Percentiles rank a stretch among this genome's conserved stretches.
Conservation (phyloP, 2,888 invertebrate genomes). For the Cephus nigrinus region DNA sequence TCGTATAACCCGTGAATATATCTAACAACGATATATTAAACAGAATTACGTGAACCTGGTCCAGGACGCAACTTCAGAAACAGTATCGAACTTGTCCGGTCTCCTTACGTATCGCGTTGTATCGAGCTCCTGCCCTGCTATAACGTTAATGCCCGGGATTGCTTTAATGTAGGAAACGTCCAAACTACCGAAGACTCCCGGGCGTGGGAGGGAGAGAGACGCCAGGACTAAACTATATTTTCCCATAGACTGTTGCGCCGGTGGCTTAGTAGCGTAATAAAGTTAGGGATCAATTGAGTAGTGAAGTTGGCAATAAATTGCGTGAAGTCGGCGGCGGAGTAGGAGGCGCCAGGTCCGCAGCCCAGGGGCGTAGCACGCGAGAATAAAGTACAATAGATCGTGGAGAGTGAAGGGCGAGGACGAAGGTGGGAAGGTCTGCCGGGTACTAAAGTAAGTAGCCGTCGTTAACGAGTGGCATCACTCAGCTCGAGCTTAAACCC, state of each 20-base stretch:
- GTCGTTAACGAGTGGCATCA: conserved; percentile 55
- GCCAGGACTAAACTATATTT: background rate
- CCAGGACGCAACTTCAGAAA: too few relatives aligned
- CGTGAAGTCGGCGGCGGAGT: background rate
- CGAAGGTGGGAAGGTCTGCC: background rate
- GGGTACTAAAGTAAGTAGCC: conserved; percentile 33
- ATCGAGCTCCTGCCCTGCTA: too few relatives aligned
- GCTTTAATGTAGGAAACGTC: conserved; percentile 7
- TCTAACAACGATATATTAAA: too few relatives aligned
- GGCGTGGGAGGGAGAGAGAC: too few relatives aligned
- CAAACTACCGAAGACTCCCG: background rate
- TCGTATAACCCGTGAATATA: too few relatives aligned
- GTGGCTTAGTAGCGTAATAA: conserved; percentile 28
- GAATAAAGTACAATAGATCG: conserved; percentile 6
- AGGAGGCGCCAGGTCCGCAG: too few relatives aligned
- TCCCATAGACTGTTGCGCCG: background rate
- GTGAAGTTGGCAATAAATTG: conserved; percentile 27
- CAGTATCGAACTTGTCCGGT: conserved; percentile 4
- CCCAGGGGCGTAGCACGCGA: background rate
- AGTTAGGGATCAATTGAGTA: conserved; percentile 27
- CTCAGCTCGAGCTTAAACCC: conserved; percentile 55
- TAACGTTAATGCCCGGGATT: background rate
- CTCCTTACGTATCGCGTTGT: background rate
- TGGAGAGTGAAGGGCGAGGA: conserved; percentile 12
- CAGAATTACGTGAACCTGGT: too few relatives aligned